Conservation (phyloP, 2,113 vertebrate species). For the Rhagologus leucostigma region DNA sequence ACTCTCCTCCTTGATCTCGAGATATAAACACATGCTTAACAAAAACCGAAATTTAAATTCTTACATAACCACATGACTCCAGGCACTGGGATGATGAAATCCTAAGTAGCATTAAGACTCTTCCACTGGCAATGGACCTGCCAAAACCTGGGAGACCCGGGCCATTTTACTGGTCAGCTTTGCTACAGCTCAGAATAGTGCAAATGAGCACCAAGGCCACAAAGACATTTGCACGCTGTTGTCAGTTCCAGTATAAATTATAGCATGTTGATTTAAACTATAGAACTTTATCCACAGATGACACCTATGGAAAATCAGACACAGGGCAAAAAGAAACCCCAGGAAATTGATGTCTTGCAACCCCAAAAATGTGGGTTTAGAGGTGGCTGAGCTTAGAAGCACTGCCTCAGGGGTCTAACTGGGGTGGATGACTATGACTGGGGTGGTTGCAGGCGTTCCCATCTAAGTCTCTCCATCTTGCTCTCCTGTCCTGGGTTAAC, state of each 20-base stretch:
- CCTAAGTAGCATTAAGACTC: background rate
- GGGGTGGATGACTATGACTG: background rate
- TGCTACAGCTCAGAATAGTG: background rate
- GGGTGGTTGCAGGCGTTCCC: background rate
- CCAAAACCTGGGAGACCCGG: background rate
- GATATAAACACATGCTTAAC: background rate
- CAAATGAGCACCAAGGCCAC: background rate
- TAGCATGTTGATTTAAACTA: background rate
- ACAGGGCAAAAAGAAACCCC: background rate
- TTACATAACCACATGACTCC: background rate
- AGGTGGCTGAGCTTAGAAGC: background rate
- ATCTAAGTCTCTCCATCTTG: background rate
- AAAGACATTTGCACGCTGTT: background rate
- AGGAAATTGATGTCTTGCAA: background rate
- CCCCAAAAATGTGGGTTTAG: background rate
- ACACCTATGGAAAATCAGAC: background rate
- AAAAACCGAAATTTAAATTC: background rate
- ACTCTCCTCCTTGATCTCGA: background rate
- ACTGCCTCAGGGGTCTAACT: background rate
- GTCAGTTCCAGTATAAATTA: background rate
- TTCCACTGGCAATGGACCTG: background rate
- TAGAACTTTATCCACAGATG: background rate
- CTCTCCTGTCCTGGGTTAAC: background rate
- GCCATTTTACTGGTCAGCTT: background rate
- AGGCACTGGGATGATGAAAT: slow-evolving; percentile 13